Evolutionary conservation across 2,113 vertebrate genomes (phyloP), one percentile per base, ranked within the genome.

Genomic region (Festucalex cinctus): DNA sequence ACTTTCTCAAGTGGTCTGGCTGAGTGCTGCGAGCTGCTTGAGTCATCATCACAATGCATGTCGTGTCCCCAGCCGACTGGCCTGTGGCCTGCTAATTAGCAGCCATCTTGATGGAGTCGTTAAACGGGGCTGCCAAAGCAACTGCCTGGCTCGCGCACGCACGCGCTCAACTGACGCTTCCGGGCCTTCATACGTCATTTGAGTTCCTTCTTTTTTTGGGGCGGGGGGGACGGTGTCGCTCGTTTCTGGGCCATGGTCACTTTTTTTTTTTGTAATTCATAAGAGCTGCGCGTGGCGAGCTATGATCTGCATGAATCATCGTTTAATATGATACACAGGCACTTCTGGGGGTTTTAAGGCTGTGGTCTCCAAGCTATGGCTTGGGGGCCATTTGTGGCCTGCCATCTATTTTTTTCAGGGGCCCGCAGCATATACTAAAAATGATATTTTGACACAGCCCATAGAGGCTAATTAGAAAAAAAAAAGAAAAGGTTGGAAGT

Each of bases 71-170:
- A 41, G 69, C 53, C 65, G 66, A 41, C 69, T 74, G 77, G 80
- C 79, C 81, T 69, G 65, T 68, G 72, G 83, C 78, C 78, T 69
- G 79, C 13, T 83, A 76, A 83, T 88, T 83, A 88, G 76, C 86
- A 81, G 79, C 68, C 83, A 83, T 79, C 75, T 83, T 81, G 77
- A 85, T 79, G 63, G 80, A 88, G 80, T 85, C 80, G 82, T 81
- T 87, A 86, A n/a, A 69, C 67, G 76, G 77, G 75, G 71, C 66
- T 36, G 71, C 78, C 83, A 41, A 77, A 74, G 82, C 13, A n/a
- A 14, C 83, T 79, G 80, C 82, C 73, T n/a, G 74, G 81, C 78
- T 32, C 65, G 76, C 70, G 75, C 76, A 54, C 24, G 54, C 28
- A 32, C 28, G 4, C 28, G 28, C 28, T 32, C 28, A 32, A 4